Conservation (phyloP, 2,888 invertebrate genomes). For the Lithophane leautieri region DNA sequence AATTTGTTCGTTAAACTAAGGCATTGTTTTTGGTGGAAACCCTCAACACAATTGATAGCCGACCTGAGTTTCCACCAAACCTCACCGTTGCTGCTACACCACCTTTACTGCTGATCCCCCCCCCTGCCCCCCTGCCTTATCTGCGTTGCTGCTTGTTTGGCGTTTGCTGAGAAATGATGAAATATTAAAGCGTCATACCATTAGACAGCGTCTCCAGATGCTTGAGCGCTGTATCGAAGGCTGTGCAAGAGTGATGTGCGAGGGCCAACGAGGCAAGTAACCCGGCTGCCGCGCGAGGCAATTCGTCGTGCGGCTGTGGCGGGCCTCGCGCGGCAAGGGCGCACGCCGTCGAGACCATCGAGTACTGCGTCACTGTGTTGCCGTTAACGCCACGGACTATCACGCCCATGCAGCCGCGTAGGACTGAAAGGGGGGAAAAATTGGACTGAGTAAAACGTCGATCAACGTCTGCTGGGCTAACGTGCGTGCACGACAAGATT, state of each 20-base stretch:
- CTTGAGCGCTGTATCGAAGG: conserved; percentile 91
- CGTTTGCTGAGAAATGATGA: neutral
- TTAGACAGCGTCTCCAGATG: conserved; percentile 83
- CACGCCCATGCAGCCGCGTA: conserved; percentile 83
- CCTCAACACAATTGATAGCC: too few species aligned
- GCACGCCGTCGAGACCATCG: conserved; percentile 92
- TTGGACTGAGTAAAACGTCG: neutral
- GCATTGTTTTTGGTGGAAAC: too few species aligned
- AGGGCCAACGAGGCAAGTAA: conserved; percentile 93
- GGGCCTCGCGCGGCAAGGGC: conserved; percentile 93
- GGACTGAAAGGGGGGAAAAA: conserved; percentile 67
- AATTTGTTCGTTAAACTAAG: too few species aligned
- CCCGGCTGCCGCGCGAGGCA: conserved; percentile 92
- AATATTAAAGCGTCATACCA: conserved; percentile 55
- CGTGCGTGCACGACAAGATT: neutral
- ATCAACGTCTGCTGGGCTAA: neutral
- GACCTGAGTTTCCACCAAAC: too few species aligned
- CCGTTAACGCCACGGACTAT: conserved; percentile 82
- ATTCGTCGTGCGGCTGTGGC: conserved; percentile 93
- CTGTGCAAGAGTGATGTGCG: conserved; percentile 88
- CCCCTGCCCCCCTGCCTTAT: too few species aligned
- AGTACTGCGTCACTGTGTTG: conserved; percentile 90
- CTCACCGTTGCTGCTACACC: too few species aligned
- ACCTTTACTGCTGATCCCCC: neutral
- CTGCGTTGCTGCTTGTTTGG: neutral